Percentiles rank a stretch among this genome's conserved stretches.
phyloP scores from a whole-genome alignment of 2,888 invertebrate species.

The Stomorhina lunata region DNA sequence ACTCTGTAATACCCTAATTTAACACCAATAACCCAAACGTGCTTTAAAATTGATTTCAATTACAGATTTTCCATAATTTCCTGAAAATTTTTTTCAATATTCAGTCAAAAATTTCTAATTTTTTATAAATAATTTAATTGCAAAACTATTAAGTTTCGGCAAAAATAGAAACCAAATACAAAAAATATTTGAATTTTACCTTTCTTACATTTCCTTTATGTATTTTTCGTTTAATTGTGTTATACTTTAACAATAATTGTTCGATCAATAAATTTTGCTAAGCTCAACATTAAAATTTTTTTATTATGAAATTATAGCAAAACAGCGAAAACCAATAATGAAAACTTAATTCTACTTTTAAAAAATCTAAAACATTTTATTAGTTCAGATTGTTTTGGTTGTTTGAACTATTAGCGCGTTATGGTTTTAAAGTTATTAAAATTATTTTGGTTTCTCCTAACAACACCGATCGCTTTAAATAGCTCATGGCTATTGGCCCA shows the following conservation, averaged over 20 bases:
- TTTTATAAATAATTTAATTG: too few species aligned
- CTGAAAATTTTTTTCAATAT: not conserved
- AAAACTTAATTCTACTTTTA: not conserved
- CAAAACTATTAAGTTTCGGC: too few species aligned
- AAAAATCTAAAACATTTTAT: too few species aligned
- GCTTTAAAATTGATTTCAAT: not conserved
- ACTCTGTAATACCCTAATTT: not conserved
- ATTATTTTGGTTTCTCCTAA: slow-evolving; percentile 38
- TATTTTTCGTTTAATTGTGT: not conserved
- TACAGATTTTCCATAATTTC: not conserved
- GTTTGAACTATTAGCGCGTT: slow-evolving; percentile 31
- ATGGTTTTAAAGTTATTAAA: slow-evolving; percentile 30
- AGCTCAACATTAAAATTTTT: slow-evolving; percentile 41
- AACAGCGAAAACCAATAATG: not conserved
- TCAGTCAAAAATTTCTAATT: not conserved
- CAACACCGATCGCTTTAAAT: slow-evolving; percentile 2
- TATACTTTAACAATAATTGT: slow-evolving; percentile 25
- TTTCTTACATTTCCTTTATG: not conserved
- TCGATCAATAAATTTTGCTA: slow-evolving; percentile 25
- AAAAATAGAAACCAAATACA: not conserved
- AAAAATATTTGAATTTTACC: not conserved
- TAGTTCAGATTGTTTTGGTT: slow-evolving; percentile 28
- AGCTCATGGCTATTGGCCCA: slow-evolving; percentile 72
- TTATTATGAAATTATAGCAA: not conserved
- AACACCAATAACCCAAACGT: not conserved